Conservation (phyloP, 2,888 invertebrate species). For the Stomorhina lunata region DNA sequence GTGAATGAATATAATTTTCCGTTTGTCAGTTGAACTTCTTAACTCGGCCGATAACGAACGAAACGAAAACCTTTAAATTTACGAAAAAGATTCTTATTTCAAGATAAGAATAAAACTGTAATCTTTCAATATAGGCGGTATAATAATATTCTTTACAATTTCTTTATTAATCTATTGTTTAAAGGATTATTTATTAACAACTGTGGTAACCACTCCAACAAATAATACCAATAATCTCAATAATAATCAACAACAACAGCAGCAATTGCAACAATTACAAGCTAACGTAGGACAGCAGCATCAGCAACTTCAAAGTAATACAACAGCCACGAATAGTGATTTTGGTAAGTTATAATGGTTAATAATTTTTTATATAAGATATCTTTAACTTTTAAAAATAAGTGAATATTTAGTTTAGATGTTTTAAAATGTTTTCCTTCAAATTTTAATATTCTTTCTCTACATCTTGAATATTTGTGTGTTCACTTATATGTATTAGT, state of each 20-base stretch:
- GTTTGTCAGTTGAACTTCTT: conserved; percentile 43
- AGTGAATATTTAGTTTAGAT: background rate
- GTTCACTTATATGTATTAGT: background rate
- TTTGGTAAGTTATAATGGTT: conserved; percentile 52
- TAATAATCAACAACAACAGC: conserved; percentile 61
- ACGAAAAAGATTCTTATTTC: conserved; percentile 16
- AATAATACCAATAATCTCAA: conserved; percentile 62
- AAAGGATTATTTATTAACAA: conserved; percentile 75
- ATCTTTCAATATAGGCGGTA: conserved; percentile 38
- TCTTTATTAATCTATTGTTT: conserved; percentile 67
- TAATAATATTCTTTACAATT: conserved; percentile 58
- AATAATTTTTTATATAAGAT: conserved; percentile 33
- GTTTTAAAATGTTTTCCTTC: conserved; percentile 3
- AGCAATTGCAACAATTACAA: conserved; percentile 41
- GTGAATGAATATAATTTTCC: conserved; percentile 23
- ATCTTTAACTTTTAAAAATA: background rate
- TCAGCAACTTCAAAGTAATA: conserved; percentile 43
- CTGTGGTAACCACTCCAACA: conserved; percentile 65
- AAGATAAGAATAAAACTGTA: conserved; percentile 7
- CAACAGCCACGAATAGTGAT: conserved; percentile 56
- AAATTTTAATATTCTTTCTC: conserved; percentile 26
- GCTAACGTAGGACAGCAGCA: conserved; percentile 51
- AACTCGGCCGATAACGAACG: conserved; percentile 51
- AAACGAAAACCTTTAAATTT: conserved; percentile 52
- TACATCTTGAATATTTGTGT: conserved; percentile 5